A percentile compares a stretch with the other conserved stretches of the same genome.
These are phyloP conservation scores for Orthosia gothica DNA, from an alignment of 2,888 invertebrate species.

Conservation along the genomic window DNA sequence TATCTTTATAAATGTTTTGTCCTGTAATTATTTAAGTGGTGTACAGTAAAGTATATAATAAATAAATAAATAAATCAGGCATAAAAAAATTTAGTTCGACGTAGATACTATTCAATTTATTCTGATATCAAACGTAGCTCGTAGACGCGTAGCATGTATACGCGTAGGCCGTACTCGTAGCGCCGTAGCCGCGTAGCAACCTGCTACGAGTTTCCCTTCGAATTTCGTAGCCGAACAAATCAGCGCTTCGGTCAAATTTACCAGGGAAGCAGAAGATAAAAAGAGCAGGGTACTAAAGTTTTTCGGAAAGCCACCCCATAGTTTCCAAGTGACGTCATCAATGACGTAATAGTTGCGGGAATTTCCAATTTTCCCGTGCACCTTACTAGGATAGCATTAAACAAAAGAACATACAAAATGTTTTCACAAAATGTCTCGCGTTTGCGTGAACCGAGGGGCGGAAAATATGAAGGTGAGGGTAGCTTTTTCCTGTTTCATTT, in stretches of 20 bases:
- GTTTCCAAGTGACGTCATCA: slow-evolving; percentile 25
- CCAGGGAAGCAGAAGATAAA: slow-evolving; percentile 8
- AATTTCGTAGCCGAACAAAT: slow-evolving; percentile 29
- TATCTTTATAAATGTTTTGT: too few relatives aligned
- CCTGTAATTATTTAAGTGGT: too few relatives aligned
- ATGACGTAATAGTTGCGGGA: slow-evolving; percentile 39
- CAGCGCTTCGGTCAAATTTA: slow-evolving; percentile 12
- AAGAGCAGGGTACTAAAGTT: not conserved
- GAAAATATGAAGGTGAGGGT: slow-evolving; percentile 15
- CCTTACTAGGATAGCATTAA: slow-evolving; percentile 40
- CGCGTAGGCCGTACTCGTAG: not conserved
- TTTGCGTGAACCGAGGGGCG: not conserved
- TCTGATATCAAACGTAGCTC: slow-evolving; percentile 8
- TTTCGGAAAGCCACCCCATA: not conserved
- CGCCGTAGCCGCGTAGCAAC: slow-evolving; percentile 22
- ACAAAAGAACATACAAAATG: slow-evolving; percentile 6
- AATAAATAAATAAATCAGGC: too few relatives aligned
- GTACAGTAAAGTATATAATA: too few relatives aligned
- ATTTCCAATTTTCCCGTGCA: slow-evolving; percentile 35
- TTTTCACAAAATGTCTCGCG: not conserved
- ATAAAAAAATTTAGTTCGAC: too few relatives aligned
- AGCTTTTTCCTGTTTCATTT: slow-evolving; percentile 19
- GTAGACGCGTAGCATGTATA: slow-evolving; percentile 1
- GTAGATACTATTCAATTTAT: not conserved
- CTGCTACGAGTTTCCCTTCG: slow-evolving; percentile 1